These are phyloP conservation scores for Orgyia antiqua DNA, from an alignment of 2,888 invertebrate genomes.

Conservation along the genomic window DNA sequence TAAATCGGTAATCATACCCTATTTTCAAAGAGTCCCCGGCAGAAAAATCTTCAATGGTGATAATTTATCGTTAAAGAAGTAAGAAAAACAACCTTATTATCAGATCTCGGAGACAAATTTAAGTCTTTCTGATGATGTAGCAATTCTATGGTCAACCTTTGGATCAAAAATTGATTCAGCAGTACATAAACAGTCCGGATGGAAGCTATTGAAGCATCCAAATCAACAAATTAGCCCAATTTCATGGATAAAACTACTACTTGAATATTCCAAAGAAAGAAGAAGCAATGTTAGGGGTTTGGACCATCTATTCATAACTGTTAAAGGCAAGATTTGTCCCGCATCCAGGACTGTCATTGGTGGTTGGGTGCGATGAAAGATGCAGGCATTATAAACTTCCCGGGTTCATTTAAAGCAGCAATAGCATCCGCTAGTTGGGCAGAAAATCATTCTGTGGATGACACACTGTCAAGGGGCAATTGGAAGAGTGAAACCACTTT, in stretches of 20 bases:
- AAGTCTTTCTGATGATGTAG: not conserved
- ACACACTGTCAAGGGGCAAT: too few species aligned
- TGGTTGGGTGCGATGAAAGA: too few species aligned
- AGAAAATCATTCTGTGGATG: too few species aligned
- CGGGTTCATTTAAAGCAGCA: not conserved
- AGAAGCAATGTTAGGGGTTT: not conserved
- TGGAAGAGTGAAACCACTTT: too few species aligned
- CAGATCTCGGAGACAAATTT: not conserved
- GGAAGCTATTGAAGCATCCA: not conserved
- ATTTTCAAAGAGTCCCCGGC: constrained; percentile 4
- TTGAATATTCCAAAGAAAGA: not conserved
- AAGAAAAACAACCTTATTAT: too few species aligned
- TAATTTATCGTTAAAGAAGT: too few species aligned
- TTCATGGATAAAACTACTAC: not conserved
- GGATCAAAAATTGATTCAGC: constrained; percentile 1
- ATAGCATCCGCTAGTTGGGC: not conserved
- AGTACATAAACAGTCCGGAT: not conserved
- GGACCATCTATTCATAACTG: not conserved
- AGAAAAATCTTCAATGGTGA: too few species aligned
- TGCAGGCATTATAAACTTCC: too few species aligned
- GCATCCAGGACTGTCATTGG: too few species aligned
- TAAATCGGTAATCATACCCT: not conserved
- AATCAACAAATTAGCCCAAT: not conserved
- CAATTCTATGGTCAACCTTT: constrained; percentile 1
- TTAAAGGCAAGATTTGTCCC: not conserved